Percentiles rank a stretch among this genome's conserved stretches.
Evolutionary conservation across 2,888 invertebrate species (phyloP).

Genomic region (Celastrina argiolus): DNA sequence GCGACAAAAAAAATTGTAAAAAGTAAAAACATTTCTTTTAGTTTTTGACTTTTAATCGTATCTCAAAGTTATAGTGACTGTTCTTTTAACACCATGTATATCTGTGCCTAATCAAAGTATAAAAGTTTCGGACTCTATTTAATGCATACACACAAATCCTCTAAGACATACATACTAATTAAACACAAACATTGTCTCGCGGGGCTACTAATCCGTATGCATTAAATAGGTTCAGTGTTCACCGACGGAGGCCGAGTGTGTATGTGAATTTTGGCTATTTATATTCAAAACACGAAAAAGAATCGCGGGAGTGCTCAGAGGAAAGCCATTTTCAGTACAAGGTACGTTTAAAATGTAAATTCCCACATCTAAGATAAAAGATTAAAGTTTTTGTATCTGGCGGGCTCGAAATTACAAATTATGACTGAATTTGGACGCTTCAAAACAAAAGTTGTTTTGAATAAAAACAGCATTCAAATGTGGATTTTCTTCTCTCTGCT

Average conservation of each 20-base stretch:
- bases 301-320: neutral
- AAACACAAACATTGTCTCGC: too few relatives aligned
- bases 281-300: constrained; percentile 12
- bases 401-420: neutral
- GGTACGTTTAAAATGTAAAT: constrained; percentile 15
- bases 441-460: neutral
- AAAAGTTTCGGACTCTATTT: too few relatives aligned
- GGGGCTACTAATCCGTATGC: neutral
- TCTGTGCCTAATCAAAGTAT: too few relatives aligned
- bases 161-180: too few relatives aligned
- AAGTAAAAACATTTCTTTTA: too few relatives aligned
- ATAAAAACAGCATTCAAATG: too few relatives aligned
- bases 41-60: too few relatives aligned
- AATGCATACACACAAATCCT: too few relatives aligned
- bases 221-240: neutral
- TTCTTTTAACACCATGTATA: too few relatives aligned
- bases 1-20: too few relatives aligned
- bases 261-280: neutral
- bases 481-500: too few relatives aligned
- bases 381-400: neutral
- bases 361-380: constrained; percentile 8
- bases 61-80: too few relatives aligned
- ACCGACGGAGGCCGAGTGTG: neutral
- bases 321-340: constrained; percentile 2
- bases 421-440: neutral